Base-by-base conservation (phyloP, 2,113 vertebrate species). In the Odontesthes bonariensis region DNA sequence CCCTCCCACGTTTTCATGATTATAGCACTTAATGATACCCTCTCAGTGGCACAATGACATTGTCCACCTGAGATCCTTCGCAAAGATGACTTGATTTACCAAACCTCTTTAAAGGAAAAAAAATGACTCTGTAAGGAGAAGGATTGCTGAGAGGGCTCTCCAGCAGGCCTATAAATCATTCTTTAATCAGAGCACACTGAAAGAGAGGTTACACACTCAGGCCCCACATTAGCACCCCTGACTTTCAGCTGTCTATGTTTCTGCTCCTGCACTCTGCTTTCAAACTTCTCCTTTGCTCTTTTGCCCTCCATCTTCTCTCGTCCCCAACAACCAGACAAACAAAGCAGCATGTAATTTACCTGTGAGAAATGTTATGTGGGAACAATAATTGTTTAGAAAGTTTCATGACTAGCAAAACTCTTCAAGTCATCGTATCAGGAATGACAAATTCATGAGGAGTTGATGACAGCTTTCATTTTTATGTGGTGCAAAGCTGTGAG, bases 101-200 rank as follows among this genome's bases (percentile, higher is more conserved):
- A 89, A 91, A 92, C 88, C 88, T 73, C 90, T 84, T 2, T 73
- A 14, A 89, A 84, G 68, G 53, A 85, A 91, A 92, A 93, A 75
- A 91, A 92, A 94, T 78, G 93, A 92, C 92, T 91, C 86, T 93
- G 94, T 89, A 91, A 86, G 74, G 84, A 95, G 94, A 95, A 70
- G 32, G 93, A 95, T 94, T 87, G 88, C 94, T 91, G 92, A 86
- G 92, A 89, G 88, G 92, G 89, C 87, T 90, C 94, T 92, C 86
- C 51, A 55, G 64, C 88, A 82, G 47, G 20, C 79, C 80, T 88
- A 91, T 94, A 94, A 96, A 96, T 96, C 95, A 96, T 94, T 95
- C 93, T 95, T 95, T 94, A 96, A 95, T 96, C 94, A 95, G 91
- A 92, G 91, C 85, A 77, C 88, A 67, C 76, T 73, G 83, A 86